Evolutionary conservation across 1,140 invertebrate species (phyloP), one percentile per base, ranked within the genome.

Genomic region (Globodera rostochiensis): DNA sequence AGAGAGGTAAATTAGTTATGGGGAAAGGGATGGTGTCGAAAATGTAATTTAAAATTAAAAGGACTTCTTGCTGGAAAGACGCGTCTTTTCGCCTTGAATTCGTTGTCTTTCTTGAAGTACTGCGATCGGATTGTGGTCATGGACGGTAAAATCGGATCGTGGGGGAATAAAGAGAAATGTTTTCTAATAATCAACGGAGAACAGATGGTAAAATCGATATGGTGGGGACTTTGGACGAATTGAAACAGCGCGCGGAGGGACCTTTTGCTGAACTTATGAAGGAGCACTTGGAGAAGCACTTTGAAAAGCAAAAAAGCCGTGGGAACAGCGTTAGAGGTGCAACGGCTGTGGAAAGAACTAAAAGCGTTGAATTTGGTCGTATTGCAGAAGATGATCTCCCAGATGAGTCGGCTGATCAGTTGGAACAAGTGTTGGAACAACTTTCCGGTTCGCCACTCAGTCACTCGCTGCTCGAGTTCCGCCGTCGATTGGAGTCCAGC

Each of bases 31-130:
- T 36, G 36, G 36, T 36, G 36, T 36, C 36, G 3, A 36, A 36
- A 36, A 36, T 36, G 36, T 2, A 3, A 36, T 36, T 36, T 36
- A 36, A 36, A 36, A 36, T 36, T 36, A 36, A 36, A 36, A 76
- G 77, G 77, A 19, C 60, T 90, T 71, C 83, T 90, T 15, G 85
- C 84, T 71, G 64, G 84, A 11, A 87, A 84, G 11, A 85, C 84
- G 11, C 73, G 84, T 71, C 47, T 85, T 15, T 85, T 86, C 53
- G 84, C 84, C 47, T n/a, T 85, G n/a, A 86, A 85, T 53, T 84
- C 82, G 3, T 45, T 78, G 15, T 53, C 75, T 36, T 85, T 84
- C 57, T 64, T 85, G 13, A 46, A 80, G 6, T 50, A 86, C 53
- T 83, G 74, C 50, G 85, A 84, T 25, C 47, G 53, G 49, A 85